These are phyloP conservation scores for Hylomyscus alleni DNA, from an alignment of 2,797 vertebrate genomes.

Conservation along the genomic window DNA sequence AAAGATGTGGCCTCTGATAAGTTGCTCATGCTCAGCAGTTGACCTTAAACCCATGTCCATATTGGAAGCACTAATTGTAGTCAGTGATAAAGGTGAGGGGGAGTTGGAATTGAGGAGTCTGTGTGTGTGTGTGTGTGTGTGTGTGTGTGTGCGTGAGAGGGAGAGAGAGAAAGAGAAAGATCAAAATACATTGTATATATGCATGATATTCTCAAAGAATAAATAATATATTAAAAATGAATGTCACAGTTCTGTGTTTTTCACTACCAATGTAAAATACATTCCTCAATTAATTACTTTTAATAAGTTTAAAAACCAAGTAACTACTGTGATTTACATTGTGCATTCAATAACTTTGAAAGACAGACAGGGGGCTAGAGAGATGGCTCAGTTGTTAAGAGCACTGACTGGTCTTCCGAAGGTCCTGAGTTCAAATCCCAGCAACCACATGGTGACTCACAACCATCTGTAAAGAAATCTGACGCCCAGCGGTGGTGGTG, in stretches of 20 bases:
- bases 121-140: too few relatives aligned
- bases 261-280: not conserved
- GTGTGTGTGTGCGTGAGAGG: too few relatives aligned
- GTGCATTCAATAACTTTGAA: not conserved
- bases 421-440: too few relatives aligned
- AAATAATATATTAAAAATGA: not conserved
- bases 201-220: not conserved
- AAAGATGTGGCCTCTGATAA: not conserved
- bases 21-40: not conserved
- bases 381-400: too few relatives aligned
- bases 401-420: too few relatives aligned
- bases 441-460: too few relatives aligned
- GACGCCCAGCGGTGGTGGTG: too few relatives aligned
- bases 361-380: not conserved
- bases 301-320: slow-evolving; percentile 1
- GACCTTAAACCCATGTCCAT: not conserved
- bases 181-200: not conserved
- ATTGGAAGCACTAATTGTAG: not conserved
- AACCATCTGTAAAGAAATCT: too few relatives aligned
- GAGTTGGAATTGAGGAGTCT: not conserved
- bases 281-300: not conserved
- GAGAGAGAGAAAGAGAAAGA: too few relatives aligned
- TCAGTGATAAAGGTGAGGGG: not conserved
- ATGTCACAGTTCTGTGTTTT: not conserved
- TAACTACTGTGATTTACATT: not conserved